Evolutionary conservation across 2,113 vertebrate genomes (phyloP).

Genomic region (Sinocyclocheilus maitianheensis): DNA sequence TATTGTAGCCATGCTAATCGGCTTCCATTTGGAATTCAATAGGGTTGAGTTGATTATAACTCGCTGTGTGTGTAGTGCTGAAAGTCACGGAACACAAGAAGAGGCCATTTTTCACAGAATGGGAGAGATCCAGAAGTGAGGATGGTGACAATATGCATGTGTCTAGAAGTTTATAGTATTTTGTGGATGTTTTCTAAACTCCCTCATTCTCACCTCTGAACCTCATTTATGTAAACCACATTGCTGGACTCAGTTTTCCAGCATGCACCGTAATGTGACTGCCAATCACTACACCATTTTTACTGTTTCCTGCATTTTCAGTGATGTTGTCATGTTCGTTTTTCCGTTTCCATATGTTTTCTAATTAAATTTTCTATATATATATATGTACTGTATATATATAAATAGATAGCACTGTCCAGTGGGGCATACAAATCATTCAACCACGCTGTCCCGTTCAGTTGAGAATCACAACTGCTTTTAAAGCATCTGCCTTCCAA

Average conservation of each 20-base stretch:
- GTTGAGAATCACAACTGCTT: not conserved
- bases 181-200: not conserved
- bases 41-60: constrained; percentile 12
- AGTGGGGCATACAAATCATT: not conserved
- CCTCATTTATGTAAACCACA: not conserved
- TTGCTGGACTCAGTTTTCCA: not conserved
- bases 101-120: not conserved
- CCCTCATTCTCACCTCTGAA: not conserved
- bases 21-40: constrained; percentile 14
- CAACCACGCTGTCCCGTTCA: not conserved
- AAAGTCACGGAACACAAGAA: constrained; percentile 8
- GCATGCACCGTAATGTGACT: not conserved
- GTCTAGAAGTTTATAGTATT: not conserved
- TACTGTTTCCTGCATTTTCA: not conserved
- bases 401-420: not conserved
- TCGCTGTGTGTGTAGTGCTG: not conserved
- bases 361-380: not conserved
- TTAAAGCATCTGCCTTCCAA: not conserved
- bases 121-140: constrained; percentile 4
- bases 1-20: not conserved
- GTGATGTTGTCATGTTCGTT: not conserved
- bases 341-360: not conserved
- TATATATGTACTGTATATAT: too few species aligned
- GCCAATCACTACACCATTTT: not conserved
- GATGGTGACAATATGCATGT: not conserved